Base-by-base conservation (phyloP, 2,888 invertebrate species). In the Acanthosepion esculentum region DNA sequence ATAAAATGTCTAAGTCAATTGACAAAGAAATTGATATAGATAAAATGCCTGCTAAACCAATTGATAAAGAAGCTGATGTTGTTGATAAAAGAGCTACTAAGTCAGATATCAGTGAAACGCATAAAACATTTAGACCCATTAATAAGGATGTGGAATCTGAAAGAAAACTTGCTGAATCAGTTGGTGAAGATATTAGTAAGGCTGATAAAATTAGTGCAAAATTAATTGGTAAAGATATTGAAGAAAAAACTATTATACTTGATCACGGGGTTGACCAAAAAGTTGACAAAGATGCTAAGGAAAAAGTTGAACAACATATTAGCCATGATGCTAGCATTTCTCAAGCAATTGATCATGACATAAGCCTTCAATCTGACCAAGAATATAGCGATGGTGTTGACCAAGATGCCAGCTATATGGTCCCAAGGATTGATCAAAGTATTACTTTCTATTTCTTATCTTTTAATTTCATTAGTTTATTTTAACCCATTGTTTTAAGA, bases 361-460 rank as follows among this genome's bases (percentile, higher is more conserved):
- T 93, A 53, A 53, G 93, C 93, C 93, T 59, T 48, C 48, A 33
- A 48, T 91, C 50, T 53, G 91, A 91, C 23, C 48, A 48, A 78
- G 94, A 33, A 78, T 94, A 64, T 94, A 48, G 64, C 59, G 48
- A 78, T 64, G 64, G 64, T 48, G 64, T 55, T 94, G 64, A 94
- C 48, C 59, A 64, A 78, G 94, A 78, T 94, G n/a, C 91, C 91
- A 94, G 78, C 48, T 48, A 91, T 91, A 91, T 48, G 78, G 64
- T 50, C 64, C 64, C 41, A 91, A 48, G 91, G 91, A 94, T 94
- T 94, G 48, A 94, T 91, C 53, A 78, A 94, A 94, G 91, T 94
- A 78, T 94, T 64, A 78, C 48, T 78, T 78, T 94, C 55, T 94
- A 48, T 94, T 64, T 55, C 48, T 94, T 94, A 55, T 18, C 26